A percentile compares a stretch with the other conserved stretches of the same genome.
Evolutionary conservation across 2,888 invertebrate genomes (phyloP).

Genomic region (Conus canariensis): DNA sequence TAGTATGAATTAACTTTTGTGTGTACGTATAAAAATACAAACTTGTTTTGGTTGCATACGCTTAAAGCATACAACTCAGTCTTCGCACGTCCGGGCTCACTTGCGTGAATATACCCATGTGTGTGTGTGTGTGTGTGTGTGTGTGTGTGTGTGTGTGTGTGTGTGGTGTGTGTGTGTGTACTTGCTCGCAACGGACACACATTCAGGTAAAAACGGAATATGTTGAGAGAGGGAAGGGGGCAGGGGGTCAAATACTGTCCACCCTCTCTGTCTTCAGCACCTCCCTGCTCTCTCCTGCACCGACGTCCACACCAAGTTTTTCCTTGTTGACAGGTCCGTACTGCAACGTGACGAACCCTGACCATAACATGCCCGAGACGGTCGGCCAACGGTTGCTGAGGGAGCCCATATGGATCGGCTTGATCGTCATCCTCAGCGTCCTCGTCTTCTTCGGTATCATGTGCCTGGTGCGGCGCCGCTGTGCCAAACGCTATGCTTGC

Average conservation of each 20-base stretch:
- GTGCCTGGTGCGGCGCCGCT: slow-evolving; percentile 91
- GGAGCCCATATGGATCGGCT: slow-evolving; percentile 93
- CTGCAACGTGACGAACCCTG: slow-evolving; percentile 19
- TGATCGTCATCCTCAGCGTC: slow-evolving; percentile 90
- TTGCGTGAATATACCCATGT: background rate
- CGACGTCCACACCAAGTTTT: too few relatives aligned
- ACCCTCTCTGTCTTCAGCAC: too few relatives aligned
- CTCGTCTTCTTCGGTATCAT: slow-evolving; percentile 88
- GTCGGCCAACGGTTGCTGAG: slow-evolving; percentile 90
- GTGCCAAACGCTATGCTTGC: slow-evolving; percentile 89
- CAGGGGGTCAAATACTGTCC: too few relatives aligned
- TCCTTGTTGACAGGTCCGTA: background rate
- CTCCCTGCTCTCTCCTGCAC: too few relatives aligned
- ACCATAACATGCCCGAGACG: slow-evolving; percentile 19
- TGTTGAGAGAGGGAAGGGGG: too few relatives aligned
- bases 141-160: background rate
- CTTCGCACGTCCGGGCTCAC: too few relatives aligned
- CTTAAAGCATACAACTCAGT: background rate
- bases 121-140: background rate
- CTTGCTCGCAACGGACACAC: too few relatives aligned
- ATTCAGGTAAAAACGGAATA: too few relatives aligned
- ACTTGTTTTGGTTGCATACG: too few relatives aligned
- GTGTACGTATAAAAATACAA: too few relatives aligned
- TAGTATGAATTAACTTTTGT: too few relatives aligned
- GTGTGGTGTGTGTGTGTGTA: too few relatives aligned